Base-by-base conservation (phyloP, 2,888 invertebrate species). In the Calliopum simillimum region DNA sequence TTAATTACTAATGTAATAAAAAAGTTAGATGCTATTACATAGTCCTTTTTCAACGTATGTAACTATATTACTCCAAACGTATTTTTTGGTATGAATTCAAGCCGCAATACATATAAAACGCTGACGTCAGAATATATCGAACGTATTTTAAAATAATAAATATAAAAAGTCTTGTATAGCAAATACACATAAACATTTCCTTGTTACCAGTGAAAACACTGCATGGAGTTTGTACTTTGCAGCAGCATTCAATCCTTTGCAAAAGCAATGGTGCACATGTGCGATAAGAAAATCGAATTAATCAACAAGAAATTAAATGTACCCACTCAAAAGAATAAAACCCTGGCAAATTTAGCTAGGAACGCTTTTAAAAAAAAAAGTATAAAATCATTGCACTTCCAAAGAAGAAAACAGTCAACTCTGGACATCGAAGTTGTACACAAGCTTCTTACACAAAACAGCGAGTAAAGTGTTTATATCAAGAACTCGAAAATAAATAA, bases 241-340 rank as follows among this genome's bases (percentile, higher is more conserved):
- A 47, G 41, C 58, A 33, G 33, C 33, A 8, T 33, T 6, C 33
- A 8, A 66, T 56, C 47, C 53, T 47, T 44, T 19, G 23, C 56
- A 46, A 70, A 72, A 68, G 72, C 71, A 73, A 3, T 76, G 69
- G 76, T 78, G 77, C 75, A 73, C 76, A 77, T 75, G 71, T 76
- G 75, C 69, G 78, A 78, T 78, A 78, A 77, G 72, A 63, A 75
- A 77, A 73, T 75, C 69, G 62, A 75, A 76, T 78, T 71, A 76
- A 76, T 76, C 74, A 73, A 53, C 63, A 43, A 61, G 62, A 58
- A 75, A 77, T 76, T 76, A 69, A 73, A 75, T 46, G 61, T 3
- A 58, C 72, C 68, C 73, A 74, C 63, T 74, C 73, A 76, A 59
- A 63, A 68, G 73, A 71, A 75, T 74, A 64, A n/a, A 16, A 21